Evolutionary conservation across 2,888 invertebrate species (phyloP), one percentile per base, ranked within the genome.

Genomic region (Mythimna loreyi): DNA sequence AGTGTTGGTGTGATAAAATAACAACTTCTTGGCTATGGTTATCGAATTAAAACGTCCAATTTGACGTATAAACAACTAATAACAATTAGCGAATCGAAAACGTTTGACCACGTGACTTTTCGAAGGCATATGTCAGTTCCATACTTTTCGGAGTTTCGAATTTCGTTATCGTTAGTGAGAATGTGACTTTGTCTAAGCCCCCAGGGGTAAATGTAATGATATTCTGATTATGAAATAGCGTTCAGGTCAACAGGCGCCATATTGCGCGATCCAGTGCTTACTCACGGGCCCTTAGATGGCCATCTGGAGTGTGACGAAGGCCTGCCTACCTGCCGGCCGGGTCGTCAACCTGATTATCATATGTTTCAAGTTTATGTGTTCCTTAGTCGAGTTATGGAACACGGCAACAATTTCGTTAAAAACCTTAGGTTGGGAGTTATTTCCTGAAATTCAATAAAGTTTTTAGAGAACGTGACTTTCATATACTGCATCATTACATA

Each of bases 231-330:
- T 55, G 65, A 49, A 59, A 72, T 33, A 40, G 9, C 0, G 13
- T 47, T 40, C 45, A 33, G 21, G 43, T 72, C 43, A 3, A 13
- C 43, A n/a, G 49, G 43, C 49, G 28, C 49, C 66, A 33, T 70
- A 65, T 62, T 66, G 49, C 58, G 25, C 49, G 58, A 59, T 65
- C 3, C 55, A 56, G 19, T 36, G 58, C 33, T 47, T 58, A 64
- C 30, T 56, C 66, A 52, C 13, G 19, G 61, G n/a, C 36, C 62
- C 55, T 63, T 74, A 74, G 49, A 30, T 40, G 25, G 45, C 5
- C 75, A 74, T 62, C 68, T 75, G 59, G 60, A 73, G 57, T 73
- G 52, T 73, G 74, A 73, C 60, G 67, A 21, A 25, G 47, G 43
- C 73, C 61, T 73, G 49, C 36, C 28, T 53, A 57, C 58, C 50